These are phyloP conservation scores for Albula glossodonta DNA, from an alignment of 2,113 vertebrate genomes.

Conservation along the genomic window DNA sequence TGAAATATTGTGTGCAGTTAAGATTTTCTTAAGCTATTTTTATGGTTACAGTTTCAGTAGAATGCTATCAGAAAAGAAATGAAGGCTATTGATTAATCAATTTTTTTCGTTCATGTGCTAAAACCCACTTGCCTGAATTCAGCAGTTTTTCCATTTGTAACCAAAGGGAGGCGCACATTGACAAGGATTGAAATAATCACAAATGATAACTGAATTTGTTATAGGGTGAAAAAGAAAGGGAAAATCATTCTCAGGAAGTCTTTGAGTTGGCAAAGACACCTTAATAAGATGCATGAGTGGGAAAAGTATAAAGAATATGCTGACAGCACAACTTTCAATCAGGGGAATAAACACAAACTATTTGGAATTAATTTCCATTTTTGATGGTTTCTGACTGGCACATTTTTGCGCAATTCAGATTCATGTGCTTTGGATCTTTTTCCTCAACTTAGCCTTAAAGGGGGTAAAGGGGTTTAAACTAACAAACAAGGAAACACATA, in stretches of 20 bases:
- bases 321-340: slow-evolving; percentile 1
- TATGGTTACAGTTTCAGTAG: not conserved
- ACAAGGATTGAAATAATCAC: slow-evolving; percentile 7
- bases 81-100: not conserved
- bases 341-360: slow-evolving; percentile 7
- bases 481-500: not conserved
- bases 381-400: not conserved
- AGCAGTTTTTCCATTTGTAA: not conserved
- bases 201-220: not conserved
- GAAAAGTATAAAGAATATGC: not conserved
- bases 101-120: not conserved
- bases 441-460: not conserved
- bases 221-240: not conserved
- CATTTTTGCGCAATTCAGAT: not conserved
- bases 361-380: not conserved
- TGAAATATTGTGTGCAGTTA: not conserved
- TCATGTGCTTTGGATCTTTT: not conserved
- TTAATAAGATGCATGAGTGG: not conserved
- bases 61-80: too few relatives aligned
- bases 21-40: not conserved
- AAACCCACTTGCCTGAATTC: not conserved
- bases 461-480: not conserved
- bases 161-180: slow-evolving; percentile 25
- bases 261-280: not conserved
- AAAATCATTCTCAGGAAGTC: not conserved